Evolutionary conservation across 2,797 vertebrate genomes (phyloP).

Genomic region (Gambusia yucatana): DNA sequence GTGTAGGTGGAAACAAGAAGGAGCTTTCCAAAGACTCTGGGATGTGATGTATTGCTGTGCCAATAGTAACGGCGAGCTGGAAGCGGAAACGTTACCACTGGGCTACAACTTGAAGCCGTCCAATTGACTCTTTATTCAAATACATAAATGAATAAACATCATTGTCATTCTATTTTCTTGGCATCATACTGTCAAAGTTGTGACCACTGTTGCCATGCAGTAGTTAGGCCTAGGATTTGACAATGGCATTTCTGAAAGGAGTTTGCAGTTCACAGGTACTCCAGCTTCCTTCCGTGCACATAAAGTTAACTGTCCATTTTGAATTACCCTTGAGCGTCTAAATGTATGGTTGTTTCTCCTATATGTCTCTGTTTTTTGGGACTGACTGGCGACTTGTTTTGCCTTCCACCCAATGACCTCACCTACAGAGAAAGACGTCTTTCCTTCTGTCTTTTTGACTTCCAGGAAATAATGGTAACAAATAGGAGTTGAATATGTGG

Average conservation of each 20-base stretch:
- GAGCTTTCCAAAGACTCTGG: slow-evolving; percentile 46
- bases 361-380: not conserved
- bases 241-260: not conserved
- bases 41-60: slow-evolving; percentile 61
- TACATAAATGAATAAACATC: not conserved
- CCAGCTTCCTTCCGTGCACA: not conserved
- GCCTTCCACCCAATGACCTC: not conserved
- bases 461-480: not conserved
- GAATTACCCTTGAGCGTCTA: not conserved
- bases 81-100: slow-evolving; percentile 44
- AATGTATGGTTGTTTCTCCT: not conserved
- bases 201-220: not conserved
- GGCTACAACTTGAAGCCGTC: slow-evolving; percentile 35
- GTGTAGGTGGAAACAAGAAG: slow-evolving; percentile 51
- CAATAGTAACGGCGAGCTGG: slow-evolving; percentile 48
- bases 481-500: not conserved
- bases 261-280: not conserved
- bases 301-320: not conserved
- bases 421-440: not conserved
- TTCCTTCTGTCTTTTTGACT: not conserved
- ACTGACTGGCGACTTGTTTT: not conserved
- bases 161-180: not conserved
- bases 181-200: not conserved
- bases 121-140: slow-evolving; percentile 25
- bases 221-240: not conserved